Base-by-base conservation (phyloP, 2,113 vertebrate species). In the Campylomormyrus numenius region DNA sequence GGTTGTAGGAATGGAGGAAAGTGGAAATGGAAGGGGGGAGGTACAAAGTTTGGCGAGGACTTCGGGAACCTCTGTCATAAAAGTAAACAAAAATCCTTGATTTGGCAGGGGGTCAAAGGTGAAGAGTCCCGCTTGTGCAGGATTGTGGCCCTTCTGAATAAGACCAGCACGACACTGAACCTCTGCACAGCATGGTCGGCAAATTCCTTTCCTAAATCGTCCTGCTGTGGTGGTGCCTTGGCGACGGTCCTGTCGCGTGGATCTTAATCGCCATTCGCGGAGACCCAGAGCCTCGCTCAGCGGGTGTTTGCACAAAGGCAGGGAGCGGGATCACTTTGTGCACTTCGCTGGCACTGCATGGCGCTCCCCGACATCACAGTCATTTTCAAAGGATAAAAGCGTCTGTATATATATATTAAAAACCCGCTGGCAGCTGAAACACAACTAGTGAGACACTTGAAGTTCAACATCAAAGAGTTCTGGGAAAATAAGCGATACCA, bases 391-490 rank as follows among this genome's bases (percentile, higher is more conserved):
- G 90, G 86, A 83, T 49, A 89, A 93, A 92, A 87, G 46, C 19
- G 3, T 24, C 17, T 46, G 19, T 42, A 83, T 42, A 48, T 42
- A 48, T 45, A 85, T 45, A 85, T 45, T 92, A 91, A 77, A 92
- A 87, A 91, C 90, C 92, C 94, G 1, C 42, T 89, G 94, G 92
- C 92, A 92, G 91, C 91, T 92, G 93, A 92, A 90, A 90, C 88
- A 90, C 92, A 93, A 35, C 52, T 45, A 21, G 53, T 42, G 24
- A 48, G 56, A 90, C 49, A 94, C 91, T 90, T 90, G 91, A 91
- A 90, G 91, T 94, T 89, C 66, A 92, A 95, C 92, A 94, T 94
- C 93, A 95, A 94, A 95, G 92, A 52, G 27, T 77, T 89, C 39
- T 88, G 39, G 21, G 17, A 39, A 50, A 58, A 87, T 53, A 90